Conservation (phyloP, 2,888 invertebrate species). For the Bombylius major region DNA sequence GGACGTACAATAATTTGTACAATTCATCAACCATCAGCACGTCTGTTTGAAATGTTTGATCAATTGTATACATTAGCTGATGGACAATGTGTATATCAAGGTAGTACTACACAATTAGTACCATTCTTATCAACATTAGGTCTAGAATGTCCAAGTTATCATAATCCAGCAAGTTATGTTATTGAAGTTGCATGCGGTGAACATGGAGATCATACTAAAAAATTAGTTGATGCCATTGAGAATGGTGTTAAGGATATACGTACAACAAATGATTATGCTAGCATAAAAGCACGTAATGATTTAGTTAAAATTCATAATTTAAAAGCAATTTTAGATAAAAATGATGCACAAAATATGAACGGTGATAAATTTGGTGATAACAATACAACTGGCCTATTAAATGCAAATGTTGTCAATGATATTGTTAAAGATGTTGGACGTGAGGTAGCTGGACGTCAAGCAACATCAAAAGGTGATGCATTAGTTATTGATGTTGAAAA, state of each 20-base stretch:
- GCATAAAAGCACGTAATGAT: slow-evolving; percentile 39
- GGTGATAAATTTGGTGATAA: slow-evolving; percentile 24
- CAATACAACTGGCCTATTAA: slow-evolving; percentile 31
- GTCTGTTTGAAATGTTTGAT: slow-evolving; percentile 93
- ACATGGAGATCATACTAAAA: slow-evolving; percentile 81
- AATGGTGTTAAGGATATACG: slow-evolving; percentile 75
- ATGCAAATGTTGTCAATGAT: slow-evolving; percentile 50
- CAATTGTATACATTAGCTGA: slow-evolving; percentile 87
- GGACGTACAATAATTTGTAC: slow-evolving; percentile 93
- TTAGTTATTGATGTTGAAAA: slow-evolving; percentile 44
- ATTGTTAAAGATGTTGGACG: slow-evolving; percentile 36
- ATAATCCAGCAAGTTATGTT: slow-evolving; percentile 93
- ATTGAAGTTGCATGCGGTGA: slow-evolving; percentile 96
- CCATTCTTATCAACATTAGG: slow-evolving; percentile 65
- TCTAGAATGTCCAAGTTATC: slow-evolving; percentile 89
- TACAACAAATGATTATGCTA: slow-evolving; percentile 55
- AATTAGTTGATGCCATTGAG: slow-evolving; percentile 70
- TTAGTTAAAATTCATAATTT: slow-evolving; percentile 42
- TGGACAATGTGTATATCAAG: slow-evolving; percentile 90
- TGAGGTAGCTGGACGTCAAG: not conserved
- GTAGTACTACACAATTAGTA: slow-evolving; percentile 73
- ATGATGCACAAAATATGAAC: slow-evolving; percentile 34
- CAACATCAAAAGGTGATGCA: slow-evolving; percentile 26
- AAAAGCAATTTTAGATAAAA: slow-evolving; percentile 40
- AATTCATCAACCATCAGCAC: slow-evolving; percentile 86